phyloP scores from a whole-genome alignment of 2,888 invertebrate species.

The Torymus texanus region DNA sequence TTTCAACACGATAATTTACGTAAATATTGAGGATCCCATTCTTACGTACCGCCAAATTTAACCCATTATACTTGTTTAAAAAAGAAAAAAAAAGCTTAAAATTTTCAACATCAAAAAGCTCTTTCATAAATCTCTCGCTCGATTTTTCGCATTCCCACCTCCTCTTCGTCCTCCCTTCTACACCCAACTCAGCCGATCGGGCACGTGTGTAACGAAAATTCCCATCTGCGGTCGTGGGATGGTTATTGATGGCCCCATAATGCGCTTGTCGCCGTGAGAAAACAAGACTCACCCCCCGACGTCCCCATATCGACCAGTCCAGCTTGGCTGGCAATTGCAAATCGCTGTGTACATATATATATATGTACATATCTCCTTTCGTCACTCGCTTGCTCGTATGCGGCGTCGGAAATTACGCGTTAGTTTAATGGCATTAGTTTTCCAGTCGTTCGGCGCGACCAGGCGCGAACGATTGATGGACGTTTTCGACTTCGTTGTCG shows the following conservation, averaged over 20 bases:
- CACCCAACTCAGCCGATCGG: too few species aligned
- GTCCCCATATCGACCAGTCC: neutral
- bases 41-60: too few species aligned
- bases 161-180: too few species aligned
- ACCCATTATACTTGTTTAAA: too few species aligned
- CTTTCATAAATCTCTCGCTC: too few species aligned
- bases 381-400: neutral
- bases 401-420: constrained; percentile 17
- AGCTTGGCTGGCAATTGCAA: neutral
- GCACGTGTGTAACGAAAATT: too few species aligned
- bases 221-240: neutral
- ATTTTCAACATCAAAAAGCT: too few species aligned
- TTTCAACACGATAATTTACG: too few species aligned
- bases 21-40: too few species aligned
- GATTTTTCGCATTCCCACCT: too few species aligned
- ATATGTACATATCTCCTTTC: constrained; percentile 23
- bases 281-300: constrained; percentile 6
- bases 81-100: too few species aligned
- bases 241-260: constrained; percentile 13
- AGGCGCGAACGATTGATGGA: too few species aligned
- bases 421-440: constrained; percentile 17
- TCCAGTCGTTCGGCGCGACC: neutral
- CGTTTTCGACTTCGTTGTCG: neutral
- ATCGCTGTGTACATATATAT: constrained; percentile 17
- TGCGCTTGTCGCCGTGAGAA: constrained; percentile 16